Evolutionary conservation across 2,888 invertebrate species (phyloP).

Genomic region (Platerodrilus igneus): DNA sequence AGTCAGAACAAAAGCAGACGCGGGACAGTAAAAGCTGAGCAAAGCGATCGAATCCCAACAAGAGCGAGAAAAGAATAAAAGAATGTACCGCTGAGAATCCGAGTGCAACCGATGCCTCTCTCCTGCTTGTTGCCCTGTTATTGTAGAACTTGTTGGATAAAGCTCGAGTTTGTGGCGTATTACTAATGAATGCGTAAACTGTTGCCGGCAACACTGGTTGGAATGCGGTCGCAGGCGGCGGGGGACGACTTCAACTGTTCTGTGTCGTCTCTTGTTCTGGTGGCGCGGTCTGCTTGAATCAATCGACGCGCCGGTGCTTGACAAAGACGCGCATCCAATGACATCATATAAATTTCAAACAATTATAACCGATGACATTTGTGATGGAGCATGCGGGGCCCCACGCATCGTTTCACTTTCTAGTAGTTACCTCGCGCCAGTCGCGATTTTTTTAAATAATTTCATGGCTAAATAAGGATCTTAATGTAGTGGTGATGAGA

Average conservation of each 20-base stretch:
- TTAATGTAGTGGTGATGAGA: too few species aligned
- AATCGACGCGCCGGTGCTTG: slow-evolving; percentile 37
- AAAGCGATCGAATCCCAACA: slow-evolving; percentile 43
- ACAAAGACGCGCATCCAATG: slow-evolving; percentile 35
- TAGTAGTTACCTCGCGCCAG: too few species aligned
- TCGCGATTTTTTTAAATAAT: background rate
- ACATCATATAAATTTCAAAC: slow-evolving; percentile 31
- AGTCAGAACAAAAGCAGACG: slow-evolving; percentile 46
- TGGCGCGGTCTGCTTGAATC: slow-evolving; percentile 41
- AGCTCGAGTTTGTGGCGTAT: slow-evolving; percentile 39
- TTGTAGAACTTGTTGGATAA: slow-evolving; percentile 22
- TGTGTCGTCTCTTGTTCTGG: slow-evolving; percentile 40
- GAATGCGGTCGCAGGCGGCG: slow-evolving; percentile 52
- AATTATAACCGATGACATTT: slow-evolving; percentile 27
- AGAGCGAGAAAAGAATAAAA: slow-evolving; percentile 45
- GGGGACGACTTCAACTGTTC: slow-evolving; percentile 51
- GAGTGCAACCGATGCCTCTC: slow-evolving; percentile 23
- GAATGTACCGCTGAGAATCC: slow-evolving; percentile 31
- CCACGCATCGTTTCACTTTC: slow-evolving; percentile 12
- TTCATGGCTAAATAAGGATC: too few species aligned
- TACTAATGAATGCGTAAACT: slow-evolving; percentile 49
- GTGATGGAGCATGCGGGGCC: slow-evolving; percentile 14
- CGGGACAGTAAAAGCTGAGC: slow-evolving; percentile 43
- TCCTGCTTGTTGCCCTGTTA: slow-evolving; percentile 15
- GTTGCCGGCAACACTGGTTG: slow-evolving; percentile 48